Percentiles rank a stretch among this genome's conserved stretches.
These are phyloP conservation scores for Asteroscopus sphinx DNA, from an alignment of 2,888 invertebrate species.

Conservation along the genomic window DNA sequence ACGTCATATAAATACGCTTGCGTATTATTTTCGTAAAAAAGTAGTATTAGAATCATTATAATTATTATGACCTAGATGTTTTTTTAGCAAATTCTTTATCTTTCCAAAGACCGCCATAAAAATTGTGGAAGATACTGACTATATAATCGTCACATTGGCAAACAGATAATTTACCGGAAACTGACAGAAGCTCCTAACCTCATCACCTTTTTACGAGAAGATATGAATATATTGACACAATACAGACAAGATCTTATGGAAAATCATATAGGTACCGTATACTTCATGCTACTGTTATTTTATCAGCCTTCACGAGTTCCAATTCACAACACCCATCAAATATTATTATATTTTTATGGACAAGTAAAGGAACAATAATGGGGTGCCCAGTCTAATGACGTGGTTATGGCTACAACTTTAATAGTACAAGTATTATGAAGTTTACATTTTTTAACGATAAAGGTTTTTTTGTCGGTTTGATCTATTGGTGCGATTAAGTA, in stretches of 20 bases:
- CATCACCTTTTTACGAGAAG: constrained; percentile 1
- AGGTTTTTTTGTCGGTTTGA: constrained; percentile 68
- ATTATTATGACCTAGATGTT: not conserved
- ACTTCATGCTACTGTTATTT: constrained; percentile 45
- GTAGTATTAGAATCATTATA: not conserved
- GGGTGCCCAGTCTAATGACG: constrained; percentile 45
- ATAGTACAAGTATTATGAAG: constrained; percentile 45
- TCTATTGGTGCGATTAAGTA: constrained; percentile 81
- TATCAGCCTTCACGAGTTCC: constrained; percentile 13
- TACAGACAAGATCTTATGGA: constrained; percentile 1
- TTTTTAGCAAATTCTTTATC: too few species aligned
- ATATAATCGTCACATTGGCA: too few species aligned
- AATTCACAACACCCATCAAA: constrained; percentile 38
- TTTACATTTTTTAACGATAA: constrained; percentile 57
- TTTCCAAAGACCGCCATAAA: too few species aligned
- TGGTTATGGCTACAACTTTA: constrained; percentile 48
- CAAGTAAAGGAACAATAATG: constrained; percentile 40
- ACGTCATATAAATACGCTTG: constrained; percentile 10
- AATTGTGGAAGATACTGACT: too few species aligned
- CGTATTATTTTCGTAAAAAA: not conserved
- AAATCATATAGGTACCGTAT: constrained; percentile 30
- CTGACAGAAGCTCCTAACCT: not conserved
- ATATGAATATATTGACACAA: not conserved
- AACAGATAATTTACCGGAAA: too few species aligned
- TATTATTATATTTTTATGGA: constrained; percentile 49